Base-by-base conservation (phyloP, 2,113 vertebrate species). In the Phalacrocorax aristotelis region DNA sequence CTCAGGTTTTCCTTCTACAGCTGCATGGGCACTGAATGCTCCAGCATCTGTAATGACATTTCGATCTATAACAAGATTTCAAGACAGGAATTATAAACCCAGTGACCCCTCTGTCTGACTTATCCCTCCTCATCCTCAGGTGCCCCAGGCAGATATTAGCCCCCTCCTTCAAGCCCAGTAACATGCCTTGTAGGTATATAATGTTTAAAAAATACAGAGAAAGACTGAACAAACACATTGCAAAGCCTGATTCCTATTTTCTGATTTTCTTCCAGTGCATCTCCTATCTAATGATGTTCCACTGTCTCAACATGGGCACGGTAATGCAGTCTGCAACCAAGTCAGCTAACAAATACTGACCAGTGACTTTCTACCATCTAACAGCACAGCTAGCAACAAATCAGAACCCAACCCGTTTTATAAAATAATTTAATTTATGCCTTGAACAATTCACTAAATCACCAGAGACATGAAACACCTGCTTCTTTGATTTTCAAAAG, bases 1-100 rank as follows among this genome's bases (percentile, higher is more conserved):
- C 84, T 87, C 83, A 76, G 54, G 76, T 49, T 76, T 88, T 91
- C 57, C 77, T 86, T 13, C 89, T 49, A 81, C 80, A 94, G 76
- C 78, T 87, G 48, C 90, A 87, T 1, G 30, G 93, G 85, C 90
- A 94, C 69, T 79, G 71, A 96, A 58, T 86, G 89, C 93, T 93
- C 71, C 78, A 92, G 82, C 83, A 85, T 15, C 84, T 86, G 90
- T 57, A 75, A 93, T 29, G 65, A 69, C 54, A 90, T 29, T 80
- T 65, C 17, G 4, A 87, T 77, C 92, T 92, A 92, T 4, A 82
- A 81, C 51, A 81, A 74, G 69, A 81, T 0, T 54, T 68, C 52
- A 83, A 60, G 66, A 52, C 49, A 75, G 42, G 51, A 94, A 65
- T 75, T 66, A 89, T 5, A 87, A 83, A 87, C 42, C 57, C 9